Base-by-base conservation (phyloP, 2,113 vertebrate species). In the Malaclemys terrapin region DNA sequence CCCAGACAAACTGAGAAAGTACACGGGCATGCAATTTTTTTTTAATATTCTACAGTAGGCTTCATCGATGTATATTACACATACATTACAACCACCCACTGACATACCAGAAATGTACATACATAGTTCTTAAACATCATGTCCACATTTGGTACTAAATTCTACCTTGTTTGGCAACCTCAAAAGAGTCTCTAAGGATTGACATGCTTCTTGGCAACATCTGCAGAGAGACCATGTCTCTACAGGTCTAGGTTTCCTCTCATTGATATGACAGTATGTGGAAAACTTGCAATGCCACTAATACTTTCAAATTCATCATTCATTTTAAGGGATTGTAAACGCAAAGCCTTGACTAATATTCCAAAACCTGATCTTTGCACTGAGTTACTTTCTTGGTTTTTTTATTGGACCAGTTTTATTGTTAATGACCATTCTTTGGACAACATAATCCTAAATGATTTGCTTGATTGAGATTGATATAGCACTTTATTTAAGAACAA, bases 301-400 rank as follows among this genome's bases (percentile, higher is more conserved):
- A 50, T 59, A 31, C 95, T 12, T 95, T 96, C 38, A 81, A 17
- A 85, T 96, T 93, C 35, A 84, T 89, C 79, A 53, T 91, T 94
- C 80, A 35, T 76, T 95, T 89, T 56, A 80, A 53, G 69, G 52
- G 54, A 85, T 82, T 91, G 27, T 0, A 0, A 85, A 94, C 91
- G 69, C 75, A 81, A 57, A 90, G 72, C 92, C 78, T 93, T 87
- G n/a, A 76, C 85, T 76, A 89, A 7, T 27, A 8, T 78, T 65
- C 14, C 72, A 12, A 91, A 80, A 5, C 29, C 38, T 93, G 84
- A 31, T 87, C 75, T 54, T 94, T 2, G 13, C 25, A 75, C 25
- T 94, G 92, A 59, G 56, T 56, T 65, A n/a, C 29, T 72, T n/a
- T 76, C 2, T 12, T 3, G n/a, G n/a, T 69, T 76, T 16, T 91